Conservation (phyloP, 2,113 vertebrate genomes). For the Pelusios castaneus region DNA sequence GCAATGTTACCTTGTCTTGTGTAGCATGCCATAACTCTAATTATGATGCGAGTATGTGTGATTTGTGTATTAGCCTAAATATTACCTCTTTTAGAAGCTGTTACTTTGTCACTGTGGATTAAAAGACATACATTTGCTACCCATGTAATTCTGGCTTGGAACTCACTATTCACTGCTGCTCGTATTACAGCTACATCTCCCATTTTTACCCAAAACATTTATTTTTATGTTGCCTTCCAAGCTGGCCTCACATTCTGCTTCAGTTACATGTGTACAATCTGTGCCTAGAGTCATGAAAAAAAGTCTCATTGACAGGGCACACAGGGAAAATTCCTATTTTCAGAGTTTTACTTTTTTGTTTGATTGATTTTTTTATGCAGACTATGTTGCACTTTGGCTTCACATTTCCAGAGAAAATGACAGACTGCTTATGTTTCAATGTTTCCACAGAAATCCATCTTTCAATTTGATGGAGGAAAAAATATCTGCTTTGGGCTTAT, state of each 20-base stretch:
- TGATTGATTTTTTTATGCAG: neutral
- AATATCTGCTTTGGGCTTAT: neutral
- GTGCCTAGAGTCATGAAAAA: neutral
- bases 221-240: neutral
- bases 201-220: neutral
- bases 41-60: accelerated
- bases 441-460: neutral
- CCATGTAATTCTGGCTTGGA: neutral
- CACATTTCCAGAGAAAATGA: neutral
- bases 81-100: neutral
- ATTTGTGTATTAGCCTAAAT: neutral
- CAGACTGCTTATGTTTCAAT: neutral
- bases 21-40: neutral
- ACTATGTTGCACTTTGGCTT: neutral
- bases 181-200: neutral
- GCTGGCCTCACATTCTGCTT: neutral
- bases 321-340: neutral
- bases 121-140: neutral
- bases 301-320: neutral
- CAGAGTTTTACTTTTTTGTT: neutral
- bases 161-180: neutral
- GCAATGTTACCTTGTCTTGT: neutral
- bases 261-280: neutral
- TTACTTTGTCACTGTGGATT: neutral
- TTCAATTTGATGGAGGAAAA: neutral